Conservation (phyloP, 2,113 vertebrate genomes). For the Mobula birostris region DNA sequence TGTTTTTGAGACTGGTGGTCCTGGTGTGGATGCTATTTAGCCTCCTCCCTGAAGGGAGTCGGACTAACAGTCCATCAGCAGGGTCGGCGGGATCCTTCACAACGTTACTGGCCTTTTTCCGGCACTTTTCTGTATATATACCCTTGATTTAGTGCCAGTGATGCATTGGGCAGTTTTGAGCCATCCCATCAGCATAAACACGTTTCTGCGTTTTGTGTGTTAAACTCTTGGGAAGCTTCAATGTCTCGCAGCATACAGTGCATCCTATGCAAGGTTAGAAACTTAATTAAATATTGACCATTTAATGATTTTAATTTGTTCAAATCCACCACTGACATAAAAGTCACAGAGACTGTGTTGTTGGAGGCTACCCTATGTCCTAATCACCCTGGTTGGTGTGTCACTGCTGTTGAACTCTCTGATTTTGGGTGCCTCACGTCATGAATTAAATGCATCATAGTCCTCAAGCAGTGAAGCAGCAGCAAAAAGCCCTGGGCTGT, state of each 20-base stretch:
- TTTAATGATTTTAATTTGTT: conserved; percentile 34
- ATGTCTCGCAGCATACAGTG: background rate
- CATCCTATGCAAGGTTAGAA: background rate
- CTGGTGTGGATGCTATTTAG: too few relatives aligned
- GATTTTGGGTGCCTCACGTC: background rate
- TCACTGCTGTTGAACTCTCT: background rate
- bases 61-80: too few relatives aligned
- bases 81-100: too few relatives aligned
- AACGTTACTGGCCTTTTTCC: too few relatives aligned
- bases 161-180: too few relatives aligned
- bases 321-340: background rate
- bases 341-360: conserved; percentile 6
- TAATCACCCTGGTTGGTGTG: background rate
- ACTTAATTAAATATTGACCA: conserved; percentile 32
- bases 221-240: background rate
- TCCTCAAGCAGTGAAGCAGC: background rate
- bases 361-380: background rate
- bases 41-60: too few relatives aligned
- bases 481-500: background rate
- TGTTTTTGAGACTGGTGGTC: too few relatives aligned
- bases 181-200: background rate
- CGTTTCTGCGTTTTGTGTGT: background rate
- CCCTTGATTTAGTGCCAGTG: too few relatives aligned
- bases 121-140: too few relatives aligned
- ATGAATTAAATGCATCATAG: background rate